Base-by-base conservation (phyloP, 2,797 vertebrate genomes). In the Botia almorhae region DNA sequence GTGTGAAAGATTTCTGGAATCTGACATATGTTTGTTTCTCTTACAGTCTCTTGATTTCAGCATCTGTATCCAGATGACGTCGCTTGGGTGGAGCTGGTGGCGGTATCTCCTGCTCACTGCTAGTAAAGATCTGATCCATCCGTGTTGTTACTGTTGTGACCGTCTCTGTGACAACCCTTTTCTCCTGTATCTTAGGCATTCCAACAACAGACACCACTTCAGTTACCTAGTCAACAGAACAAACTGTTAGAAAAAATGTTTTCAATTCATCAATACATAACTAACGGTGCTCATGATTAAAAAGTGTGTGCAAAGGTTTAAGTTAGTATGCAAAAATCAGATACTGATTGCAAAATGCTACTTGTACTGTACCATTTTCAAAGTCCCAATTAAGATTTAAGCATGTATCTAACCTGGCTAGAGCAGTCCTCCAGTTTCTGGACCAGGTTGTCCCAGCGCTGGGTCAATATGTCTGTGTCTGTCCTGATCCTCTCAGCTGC, bases 351-450 rank as follows among this genome's bases (percentile, higher is more conserved):
- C 23, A 26, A 26, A 26, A 26, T 46, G 43, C 10, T 46, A 46
- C 8, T 11, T 46, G 8, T 46, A 10, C 8, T 46, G 43, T 46
- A 46, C 8, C 43, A 46, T 46, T 46, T 46, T 11, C 43, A 11
- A 46, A 11, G 10, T 46, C 43, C 43, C 43, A 46, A 2, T 10
- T 8, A 46, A 11, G 43, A 60, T 60, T 3, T 7, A 64, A 36
- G 63, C 1, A 56, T 63, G 60, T 19, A 29, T 64, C 87, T 76
- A 89, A 98, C 98, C 96, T 98, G 96, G 76, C 96, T 96, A 70
- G 97, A 99, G 87, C 90, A 96, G 89, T 98, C 97, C 86, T 99
- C 97, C 61, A 99, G 92, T 85, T 92, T 96, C 92, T 99, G 98
- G 74, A 98, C 97, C 89, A 99, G 91, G 87, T 93, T 94, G 91